Percentiles rank a stretch among this genome's conserved stretches.
phyloP scores from a whole-genome alignment of 1,140 invertebrate species.

The Atta texana region DNA sequence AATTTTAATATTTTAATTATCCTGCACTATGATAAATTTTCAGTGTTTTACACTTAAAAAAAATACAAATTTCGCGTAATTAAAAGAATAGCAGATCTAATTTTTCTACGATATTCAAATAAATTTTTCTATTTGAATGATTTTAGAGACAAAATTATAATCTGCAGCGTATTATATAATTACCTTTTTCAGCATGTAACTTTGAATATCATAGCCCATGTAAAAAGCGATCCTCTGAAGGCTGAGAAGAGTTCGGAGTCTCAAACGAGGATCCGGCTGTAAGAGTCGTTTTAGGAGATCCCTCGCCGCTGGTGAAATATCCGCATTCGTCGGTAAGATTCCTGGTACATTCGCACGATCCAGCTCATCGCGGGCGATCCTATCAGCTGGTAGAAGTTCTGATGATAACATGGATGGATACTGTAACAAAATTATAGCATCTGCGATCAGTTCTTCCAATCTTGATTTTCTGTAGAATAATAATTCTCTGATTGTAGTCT shows the following conservation, averaged over 20 bases:
- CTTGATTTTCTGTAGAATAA: neutral
- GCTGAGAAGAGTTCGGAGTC: constrained; percentile 82
- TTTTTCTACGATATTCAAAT: neutral
- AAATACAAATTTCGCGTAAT: neutral
- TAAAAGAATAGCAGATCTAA: neutral
- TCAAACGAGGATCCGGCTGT: constrained; percentile 81
- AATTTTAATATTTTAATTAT: neutral
- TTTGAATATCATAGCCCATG: constrained; percentile 83
- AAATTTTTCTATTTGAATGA: neutral
- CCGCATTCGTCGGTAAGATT: constrained; percentile 72
- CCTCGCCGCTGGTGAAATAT: constrained; percentile 78
- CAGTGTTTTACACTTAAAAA: neutral
- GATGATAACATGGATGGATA: constrained; percentile 59
- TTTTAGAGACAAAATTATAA: neutral
- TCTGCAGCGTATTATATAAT: neutral
- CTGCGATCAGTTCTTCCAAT: neutral
- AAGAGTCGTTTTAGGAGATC: constrained; percentile 85
- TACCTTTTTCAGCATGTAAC: constrained; percentile 81
- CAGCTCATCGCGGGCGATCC: constrained; percentile 27
- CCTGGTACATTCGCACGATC: constrained; percentile 47
- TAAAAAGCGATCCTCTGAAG: constrained; percentile 86
- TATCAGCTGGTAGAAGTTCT: constrained; percentile 36
- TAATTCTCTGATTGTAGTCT: neutral
- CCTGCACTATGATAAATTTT: neutral
- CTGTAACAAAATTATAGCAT: constrained; percentile 45